phyloP scores from a whole-genome alignment of 2,113 vertebrate species.

The Stigmatopora nigra region DNA sequence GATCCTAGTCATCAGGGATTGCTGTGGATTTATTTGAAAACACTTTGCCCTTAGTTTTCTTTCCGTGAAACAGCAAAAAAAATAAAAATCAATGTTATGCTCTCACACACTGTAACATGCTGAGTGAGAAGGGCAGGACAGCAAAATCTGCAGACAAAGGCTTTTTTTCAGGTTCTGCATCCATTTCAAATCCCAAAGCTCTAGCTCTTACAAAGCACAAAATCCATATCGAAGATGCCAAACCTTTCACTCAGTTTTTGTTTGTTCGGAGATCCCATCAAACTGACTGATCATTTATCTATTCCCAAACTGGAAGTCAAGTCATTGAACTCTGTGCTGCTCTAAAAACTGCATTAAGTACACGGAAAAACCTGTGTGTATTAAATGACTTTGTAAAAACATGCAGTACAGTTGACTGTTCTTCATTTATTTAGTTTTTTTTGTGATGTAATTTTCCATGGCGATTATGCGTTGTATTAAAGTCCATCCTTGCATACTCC shows the following conservation, averaged over 20 bases:
- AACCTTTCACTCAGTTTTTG: constrained; percentile 5
- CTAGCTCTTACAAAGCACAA: constrained; percentile 18
- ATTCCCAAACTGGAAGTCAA: neutral
- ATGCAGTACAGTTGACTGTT: neutral
- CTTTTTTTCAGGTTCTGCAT: constrained; percentile 21
- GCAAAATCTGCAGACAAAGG: constrained; percentile 31
- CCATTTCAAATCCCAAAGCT: constrained; percentile 37
- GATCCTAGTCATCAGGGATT: constrained; percentile 20
- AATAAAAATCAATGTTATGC: constrained; percentile 1
- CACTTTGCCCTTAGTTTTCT: neutral
- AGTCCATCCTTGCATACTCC: neutral
- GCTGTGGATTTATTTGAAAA: neutral
- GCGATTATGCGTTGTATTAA: neutral
- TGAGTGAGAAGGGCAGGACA: constrained; percentile 26
- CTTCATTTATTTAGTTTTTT: neutral
- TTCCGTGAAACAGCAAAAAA: neutral
- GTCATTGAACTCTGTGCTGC: neutral
- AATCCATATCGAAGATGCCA: constrained; percentile 6
- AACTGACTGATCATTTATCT: neutral
- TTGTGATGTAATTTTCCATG: neutral
- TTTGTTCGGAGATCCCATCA: constrained; percentile 7
- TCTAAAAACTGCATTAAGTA: neutral
- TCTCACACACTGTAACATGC: constrained; percentile 14
- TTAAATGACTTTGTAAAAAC: neutral
- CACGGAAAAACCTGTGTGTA: neutral